Evolutionary conservation across 2,113 vertebrate species (phyloP), one percentile per base, ranked within the genome.

Genomic region (Myxocyprinus asiaticus): DNA sequence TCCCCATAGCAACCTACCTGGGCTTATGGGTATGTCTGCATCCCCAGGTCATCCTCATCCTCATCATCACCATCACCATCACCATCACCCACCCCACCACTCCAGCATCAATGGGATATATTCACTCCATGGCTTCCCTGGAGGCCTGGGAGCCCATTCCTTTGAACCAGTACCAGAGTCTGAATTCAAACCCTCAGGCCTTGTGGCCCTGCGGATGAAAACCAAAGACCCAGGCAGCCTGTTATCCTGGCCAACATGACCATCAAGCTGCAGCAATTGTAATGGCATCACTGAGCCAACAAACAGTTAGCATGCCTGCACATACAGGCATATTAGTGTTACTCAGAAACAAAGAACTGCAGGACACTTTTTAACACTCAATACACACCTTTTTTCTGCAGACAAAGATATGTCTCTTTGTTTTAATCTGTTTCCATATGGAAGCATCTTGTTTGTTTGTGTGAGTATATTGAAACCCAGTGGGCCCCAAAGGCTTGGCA

Each of bases 191-290:
- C 90, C 93, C 0, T 92, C 94, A 3, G 67, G 93, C 44, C 86
- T 96, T 74, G 86, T 95, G 89, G 92, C 94, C 0, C 90, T 95
- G 87, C 91, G 95, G 76, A 91, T 95, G 93, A 96, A 94, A 88
- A 86, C 93, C 89, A 96, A 95, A 88, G 96, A 97, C 81, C 93
- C 91, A 0, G 88, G 94, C 72, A 89, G 90, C 87, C 91, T 96
- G 72, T 90, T 96, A 70, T 94, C 93, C 74, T 97, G 96, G 96
- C 94, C 94, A 67, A 96, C 95, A 88, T 96, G 95, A 96, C 90
- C 83, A 78, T 77, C 80, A 75, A 48, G 65, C 44, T 50, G 45
- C 50, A 59, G 71, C 50, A 74, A 77, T 76, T 42, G 44, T 83
- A 63, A 88, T 82, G 85, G 85, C 86, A 82, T 88, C 88, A 92